Evolutionary conservation across 2,113 vertebrate species (phyloP), one percentile per base, ranked within the genome.

Genomic region (Plecotus auritus): DNA sequence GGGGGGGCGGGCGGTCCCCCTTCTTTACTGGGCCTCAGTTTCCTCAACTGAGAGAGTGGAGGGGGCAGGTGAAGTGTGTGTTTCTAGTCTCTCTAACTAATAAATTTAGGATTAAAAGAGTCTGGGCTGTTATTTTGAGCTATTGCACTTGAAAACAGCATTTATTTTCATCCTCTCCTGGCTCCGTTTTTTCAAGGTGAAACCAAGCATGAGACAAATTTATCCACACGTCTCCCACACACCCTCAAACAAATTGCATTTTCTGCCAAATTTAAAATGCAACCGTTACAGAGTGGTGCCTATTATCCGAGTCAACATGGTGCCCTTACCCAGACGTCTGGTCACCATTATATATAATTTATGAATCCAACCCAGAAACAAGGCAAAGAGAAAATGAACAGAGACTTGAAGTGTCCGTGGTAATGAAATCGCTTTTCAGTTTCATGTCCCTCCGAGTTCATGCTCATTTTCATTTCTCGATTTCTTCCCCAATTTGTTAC

Each of bases 261-360:
- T 96, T 85, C 95, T 95, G 88, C 88, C 83, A 49, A 86, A 91
- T 93, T 97, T 95, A 89, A 93, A 89, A 95, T 70, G 94, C 96
- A 69, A 32, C 12, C n/a, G 22, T 87, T 76, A 88, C 74, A 13
- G 74, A 93, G 86, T 1, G 3, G 40, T 40, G 18, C 85, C 93
- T 86, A 49, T 95, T 83, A 74, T 78, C 37, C 0, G 9, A 47
- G 69, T 67, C 89, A 69, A 85, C 80, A 42, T 0, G 49, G 73
- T 56, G 69, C 88, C 86, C 94, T 89, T 51, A 37, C 32, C 64
- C 96, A 89, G 91, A 85, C 59, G n/a, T 72, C 95, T 80, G 90
- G 94, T 88, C 94, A 93, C 95, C 54, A 54, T 69, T 80, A 85
- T 93, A 67, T 92, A 92, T 85, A 90, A 97, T 95, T 95, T 78